phyloP scores from a whole-genome alignment of 2,888 invertebrate species.

The Stenoptilia bipunctidactyla region DNA sequence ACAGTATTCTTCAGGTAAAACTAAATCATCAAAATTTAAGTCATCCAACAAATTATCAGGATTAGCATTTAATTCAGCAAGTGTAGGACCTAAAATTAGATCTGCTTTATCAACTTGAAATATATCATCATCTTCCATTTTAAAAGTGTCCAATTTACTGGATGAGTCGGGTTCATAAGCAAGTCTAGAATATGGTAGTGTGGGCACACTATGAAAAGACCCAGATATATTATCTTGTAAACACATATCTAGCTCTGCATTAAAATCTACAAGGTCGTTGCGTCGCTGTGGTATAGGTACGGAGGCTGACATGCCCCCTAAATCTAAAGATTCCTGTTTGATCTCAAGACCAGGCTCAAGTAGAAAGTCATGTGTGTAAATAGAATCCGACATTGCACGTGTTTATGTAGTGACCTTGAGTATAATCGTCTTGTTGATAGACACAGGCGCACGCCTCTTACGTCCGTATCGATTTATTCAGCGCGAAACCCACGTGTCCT shows the following conservation, averaged over 20 bases:
- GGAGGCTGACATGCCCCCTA: slow-evolving; percentile 66
- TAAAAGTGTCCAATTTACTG: slow-evolving; percentile 73
- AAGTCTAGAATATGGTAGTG: slow-evolving; percentile 48
- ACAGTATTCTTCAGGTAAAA: slow-evolving; percentile 79
- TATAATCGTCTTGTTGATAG: slow-evolving; percentile 62
- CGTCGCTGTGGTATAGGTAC: slow-evolving; percentile 75
- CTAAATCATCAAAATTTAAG: slow-evolving; percentile 87
- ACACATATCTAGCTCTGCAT: slow-evolving; percentile 67
- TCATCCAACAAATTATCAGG: slow-evolving; percentile 87
- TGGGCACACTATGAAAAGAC: slow-evolving; percentile 50
- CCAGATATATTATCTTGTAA: slow-evolving; percentile 57
- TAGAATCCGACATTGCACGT: slow-evolving; percentile 75
- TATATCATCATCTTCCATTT: slow-evolving; percentile 90
- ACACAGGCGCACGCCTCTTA: slow-evolving; percentile 62
- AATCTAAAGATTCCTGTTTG: slow-evolving; percentile 73
- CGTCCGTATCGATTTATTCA: slow-evolving; percentile 62
- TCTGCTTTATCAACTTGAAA: slow-evolving; percentile 91
- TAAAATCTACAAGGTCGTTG: slow-evolving; percentile 59
- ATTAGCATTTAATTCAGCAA: slow-evolving; percentile 88
- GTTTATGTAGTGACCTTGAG: slow-evolving; percentile 65
- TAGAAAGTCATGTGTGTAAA: slow-evolving; percentile 74
- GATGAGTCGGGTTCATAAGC: slow-evolving; percentile 50
- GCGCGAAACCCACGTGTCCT: slow-evolving; percentile 56
- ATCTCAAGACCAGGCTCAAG: slow-evolving; percentile 73
- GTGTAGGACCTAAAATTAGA: slow-evolving; percentile 84